Evolutionary conservation across 2,113 vertebrate species (phyloP).

Genomic region (Oryzias woworae): DNA sequence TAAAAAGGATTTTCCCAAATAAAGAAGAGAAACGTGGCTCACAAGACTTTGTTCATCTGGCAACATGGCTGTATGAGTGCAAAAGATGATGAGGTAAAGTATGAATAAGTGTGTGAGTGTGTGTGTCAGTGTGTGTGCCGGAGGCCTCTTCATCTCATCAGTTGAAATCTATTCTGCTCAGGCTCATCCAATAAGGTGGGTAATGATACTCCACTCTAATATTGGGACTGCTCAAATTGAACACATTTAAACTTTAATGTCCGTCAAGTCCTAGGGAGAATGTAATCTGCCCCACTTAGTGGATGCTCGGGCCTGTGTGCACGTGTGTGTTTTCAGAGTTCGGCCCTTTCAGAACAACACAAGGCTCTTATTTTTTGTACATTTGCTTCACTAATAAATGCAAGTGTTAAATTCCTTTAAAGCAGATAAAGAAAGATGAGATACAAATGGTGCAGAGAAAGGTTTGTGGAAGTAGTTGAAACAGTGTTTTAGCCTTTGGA

Average conservation of each 20-base stretch:
- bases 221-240: conserved; percentile 68
- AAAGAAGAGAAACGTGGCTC: background rate
- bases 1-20: background rate
- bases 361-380: conserved; percentile 17
- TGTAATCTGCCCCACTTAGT: conserved; percentile 58
- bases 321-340: conserved; percentile 11
- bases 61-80: conserved; percentile 9
- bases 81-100: conserved; percentile 5
- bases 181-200: conserved; percentile 70
- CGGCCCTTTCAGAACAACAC: conserved; percentile 19
- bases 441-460: conserved; percentile 12
- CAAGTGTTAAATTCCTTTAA: conserved; percentile 34
- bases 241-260: conserved; percentile 75
- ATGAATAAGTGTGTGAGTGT: conserved; percentile 17
- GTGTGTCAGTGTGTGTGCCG: conserved; percentile 33
- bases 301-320: conserved; percentile 8
- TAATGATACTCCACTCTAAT: conserved; percentile 73
- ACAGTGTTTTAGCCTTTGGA: conserved; percentile 41
- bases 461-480: conserved; percentile 31
- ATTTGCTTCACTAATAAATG: conserved; percentile 52
- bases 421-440: conserved; percentile 43
- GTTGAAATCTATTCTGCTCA: conserved; percentile 68
- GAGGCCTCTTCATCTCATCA: conserved; percentile 73
- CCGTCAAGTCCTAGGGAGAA: conserved; percentile 72
- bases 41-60: conserved; percentile 17